phyloP scores from a whole-genome alignment of 23 tunicate genomes.

The Botrylloides violaceus region DNA sequence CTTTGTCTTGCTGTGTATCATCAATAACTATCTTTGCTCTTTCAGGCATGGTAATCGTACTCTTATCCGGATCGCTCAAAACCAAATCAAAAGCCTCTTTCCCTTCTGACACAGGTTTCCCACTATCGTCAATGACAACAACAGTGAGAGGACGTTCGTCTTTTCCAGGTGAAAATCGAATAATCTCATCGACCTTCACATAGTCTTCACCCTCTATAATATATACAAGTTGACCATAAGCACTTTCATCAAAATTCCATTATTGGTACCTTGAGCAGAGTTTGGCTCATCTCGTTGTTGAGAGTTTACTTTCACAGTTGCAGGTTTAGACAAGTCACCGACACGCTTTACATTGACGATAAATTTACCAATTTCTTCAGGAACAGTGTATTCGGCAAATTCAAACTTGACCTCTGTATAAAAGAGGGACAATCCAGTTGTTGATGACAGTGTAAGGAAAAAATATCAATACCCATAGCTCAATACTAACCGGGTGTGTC shows the following conservation, averaged over 20 bases:
- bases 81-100: not conserved
- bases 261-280: not conserved
- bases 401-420: too few species aligned
- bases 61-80: not conserved
- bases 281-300: not conserved
- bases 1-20: not conserved
- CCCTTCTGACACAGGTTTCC: slow-evolving; percentile 5
- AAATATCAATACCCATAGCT: too few species aligned
- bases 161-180: not conserved
- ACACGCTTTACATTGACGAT: not conserved
- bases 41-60: not conserved
- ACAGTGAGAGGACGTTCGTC: not conserved
- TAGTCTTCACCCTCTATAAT: not conserved
- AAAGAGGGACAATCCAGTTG: too few species aligned
- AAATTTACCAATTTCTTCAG: not conserved
- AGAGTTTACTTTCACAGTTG: not conserved
- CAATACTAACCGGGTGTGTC: too few species aligned
- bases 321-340: not conserved
- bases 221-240: too few species aligned
- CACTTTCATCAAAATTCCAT: not conserved
- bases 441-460: too few species aligned
- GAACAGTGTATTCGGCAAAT: too few species aligned
- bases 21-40: not conserved
- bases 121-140: not conserved
- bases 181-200: not conserved